Evolutionary conservation across 2,797 vertebrate genomes (phyloP), one percentile per base, ranked within the genome.

Genomic region (Synaphobranchus kaupii): DNA sequence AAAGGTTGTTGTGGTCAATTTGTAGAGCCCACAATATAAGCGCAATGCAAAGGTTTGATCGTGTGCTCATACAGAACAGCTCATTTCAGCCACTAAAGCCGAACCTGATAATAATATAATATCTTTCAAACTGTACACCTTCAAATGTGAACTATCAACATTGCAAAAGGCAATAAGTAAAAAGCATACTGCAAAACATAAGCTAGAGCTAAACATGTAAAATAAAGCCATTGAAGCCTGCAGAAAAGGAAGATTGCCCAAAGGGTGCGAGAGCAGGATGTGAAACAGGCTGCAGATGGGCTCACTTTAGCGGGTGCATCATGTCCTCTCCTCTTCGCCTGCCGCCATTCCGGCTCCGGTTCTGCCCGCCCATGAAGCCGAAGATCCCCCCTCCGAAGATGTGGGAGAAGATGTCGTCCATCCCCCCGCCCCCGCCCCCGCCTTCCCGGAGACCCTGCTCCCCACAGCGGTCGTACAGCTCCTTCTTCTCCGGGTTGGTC

Each of bases 361-460:
- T 96, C 90, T 99, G 98, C 63, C 97, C 97, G 25, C 98, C 98
- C 98, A 99, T 99, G 93, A 99, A 99, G 86, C 98, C 97, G 86
- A 99, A 99, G 81, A 99, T 96, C 88, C 98, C 98, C 89, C 99
- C 98, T 13, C 99, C 98, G 93, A 99, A 99, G 93, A 99, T 99
- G 90, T 99, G 99, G 84, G 98, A 99, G 95, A 99, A 99, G 92
- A 99, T 99, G 89, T 99, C 98, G 68, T 99, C 99, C 98, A 99
- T 99, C 89, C 98, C 98, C 8, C 97, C 97, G 13, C 98, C 96
- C 13, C 98, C 98, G 0, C 98, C 97, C 0, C 98, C 98, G 5
- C 98, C 98, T 96, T 99, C 99, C 87, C 98, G 97, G 78, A 99
- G 96, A 0, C 99, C 99, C 93, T 99, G 98, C 85, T 99, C 99